Evolutionary conservation across 2,797 vertebrate genomes (phyloP).

Genomic region (Hydrocynus forskahlii): DNA sequence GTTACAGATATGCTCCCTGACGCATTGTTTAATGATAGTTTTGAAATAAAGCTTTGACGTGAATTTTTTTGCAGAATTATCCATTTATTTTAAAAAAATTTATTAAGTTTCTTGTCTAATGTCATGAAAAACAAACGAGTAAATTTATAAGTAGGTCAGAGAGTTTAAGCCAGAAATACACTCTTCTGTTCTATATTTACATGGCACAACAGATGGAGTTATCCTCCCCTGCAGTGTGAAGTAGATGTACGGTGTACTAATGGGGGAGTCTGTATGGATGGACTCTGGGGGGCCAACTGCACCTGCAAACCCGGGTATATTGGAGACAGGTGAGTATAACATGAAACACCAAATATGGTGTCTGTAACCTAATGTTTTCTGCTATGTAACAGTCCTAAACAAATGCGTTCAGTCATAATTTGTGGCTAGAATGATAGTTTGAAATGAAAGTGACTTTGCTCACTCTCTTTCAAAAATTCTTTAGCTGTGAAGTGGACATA

Average conservation of each 20-base stretch:
- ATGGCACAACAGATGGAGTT: constrained; percentile 78
- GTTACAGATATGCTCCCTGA: too few relatives aligned
- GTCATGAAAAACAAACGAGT: too few relatives aligned
- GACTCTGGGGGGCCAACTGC: constrained; percentile 86
- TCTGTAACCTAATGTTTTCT: background rate
- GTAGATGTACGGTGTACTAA: constrained; percentile 81
- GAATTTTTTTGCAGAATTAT: too few relatives aligned
- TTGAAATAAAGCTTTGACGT: too few relatives aligned
- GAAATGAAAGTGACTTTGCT: constrained; percentile 5
- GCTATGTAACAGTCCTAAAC: background rate
- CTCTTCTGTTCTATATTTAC: too few relatives aligned
- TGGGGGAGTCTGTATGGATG: constrained; percentile 78
- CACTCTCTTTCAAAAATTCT: constrained; percentile 57
- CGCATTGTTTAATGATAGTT: too few relatives aligned
- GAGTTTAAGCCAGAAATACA: too few relatives aligned
- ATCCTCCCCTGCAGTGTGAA: constrained; percentile 82
- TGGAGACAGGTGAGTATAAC: constrained; percentile 81
- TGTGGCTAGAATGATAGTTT: background rate
- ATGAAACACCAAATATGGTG: background rate
- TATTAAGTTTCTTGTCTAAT: too few relatives aligned
- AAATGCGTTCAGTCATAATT: background rate
- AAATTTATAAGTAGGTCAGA: too few relatives aligned
- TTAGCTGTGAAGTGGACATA: constrained; percentile 87
- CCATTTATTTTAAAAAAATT: too few relatives aligned
- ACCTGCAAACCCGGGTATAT: constrained; percentile 86